phyloP scores from a whole-genome alignment of 2,113 vertebrate genomes.

The Smithornis capensis region DNA sequence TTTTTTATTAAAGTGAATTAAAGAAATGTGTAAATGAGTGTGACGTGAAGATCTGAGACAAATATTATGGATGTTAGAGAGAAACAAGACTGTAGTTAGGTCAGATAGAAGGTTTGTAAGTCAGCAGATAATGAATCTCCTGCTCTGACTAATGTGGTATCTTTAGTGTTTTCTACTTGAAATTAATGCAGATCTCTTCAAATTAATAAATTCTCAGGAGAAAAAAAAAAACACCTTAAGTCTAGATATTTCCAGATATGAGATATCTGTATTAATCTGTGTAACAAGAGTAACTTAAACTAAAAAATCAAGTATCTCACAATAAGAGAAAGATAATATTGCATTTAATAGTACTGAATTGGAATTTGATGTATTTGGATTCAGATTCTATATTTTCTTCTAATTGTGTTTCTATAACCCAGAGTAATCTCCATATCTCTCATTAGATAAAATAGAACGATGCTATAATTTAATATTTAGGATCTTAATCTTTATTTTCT shows the following conservation, averaged over 20 bases:
- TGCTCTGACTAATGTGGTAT: background rate
- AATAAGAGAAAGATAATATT: background rate
- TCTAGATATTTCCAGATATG: background rate
- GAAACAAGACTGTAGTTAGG: background rate
- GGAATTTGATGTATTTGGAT: background rate
- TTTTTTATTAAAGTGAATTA: background rate
- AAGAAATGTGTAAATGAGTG: background rate
- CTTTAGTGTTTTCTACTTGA: background rate
- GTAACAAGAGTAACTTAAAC: background rate
- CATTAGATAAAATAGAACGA: background rate
- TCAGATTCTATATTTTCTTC: background rate
- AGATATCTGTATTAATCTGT: background rate
- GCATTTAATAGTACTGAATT: background rate
- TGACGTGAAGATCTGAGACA: background rate
- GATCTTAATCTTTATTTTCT: background rate
- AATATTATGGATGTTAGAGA: background rate
- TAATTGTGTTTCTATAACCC: background rate
- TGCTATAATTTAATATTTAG: background rate
- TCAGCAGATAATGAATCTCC: background rate
- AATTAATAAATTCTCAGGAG: background rate
- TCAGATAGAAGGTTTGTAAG: background rate
- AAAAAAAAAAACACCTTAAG: background rate
- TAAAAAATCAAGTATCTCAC: background rate
- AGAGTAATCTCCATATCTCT: background rate
- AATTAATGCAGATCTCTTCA: background rate